A percentile compares a stretch with the other conserved stretches of the same genome.
Evolutionary conservation across 2,797 vertebrate genomes (phyloP).

Genomic region (Euthynnus affinis): DNA sequence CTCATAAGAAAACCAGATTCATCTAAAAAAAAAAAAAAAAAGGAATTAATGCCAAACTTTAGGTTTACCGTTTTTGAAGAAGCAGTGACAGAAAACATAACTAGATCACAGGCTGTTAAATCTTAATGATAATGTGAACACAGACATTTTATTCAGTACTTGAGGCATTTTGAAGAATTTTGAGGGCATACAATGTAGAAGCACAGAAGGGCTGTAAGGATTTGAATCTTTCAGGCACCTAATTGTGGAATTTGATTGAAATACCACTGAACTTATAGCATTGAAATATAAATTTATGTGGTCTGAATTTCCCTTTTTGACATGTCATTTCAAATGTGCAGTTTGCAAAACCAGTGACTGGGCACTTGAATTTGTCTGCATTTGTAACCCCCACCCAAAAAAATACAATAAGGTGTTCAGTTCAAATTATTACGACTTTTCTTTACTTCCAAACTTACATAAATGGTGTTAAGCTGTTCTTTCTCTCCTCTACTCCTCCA

Average conservation of each 20-base stretch:
- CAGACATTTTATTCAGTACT: no score
- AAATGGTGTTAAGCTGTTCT: not conserved
- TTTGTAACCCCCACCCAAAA: no score
- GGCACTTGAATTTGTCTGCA: no score
- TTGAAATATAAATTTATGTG: no score
- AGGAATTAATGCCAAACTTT: not conserved
- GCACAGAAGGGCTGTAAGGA: no score
- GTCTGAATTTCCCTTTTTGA: not conserved
- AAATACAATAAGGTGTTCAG: not conserved
- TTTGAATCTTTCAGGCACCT: no score
- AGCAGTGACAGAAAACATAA: not conserved
- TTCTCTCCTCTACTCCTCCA: conserved; percentile 60
- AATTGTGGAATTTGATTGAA: no score
- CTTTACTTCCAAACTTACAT: not conserved
- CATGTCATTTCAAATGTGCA: not conserved
- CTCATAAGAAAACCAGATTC: not conserved
- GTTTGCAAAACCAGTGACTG: no score
- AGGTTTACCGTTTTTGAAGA: not conserved
- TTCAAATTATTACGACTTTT: not conserved
- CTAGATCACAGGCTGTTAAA: not conserved
- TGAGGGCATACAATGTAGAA: no score
- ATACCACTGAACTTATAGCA: no score
- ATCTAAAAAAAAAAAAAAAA: not conserved
- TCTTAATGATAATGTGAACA: not conserved
- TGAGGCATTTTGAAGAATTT: no score